Conservation (phyloP, 2,113 vertebrate genomes). For the Aegypius monachus region DNA sequence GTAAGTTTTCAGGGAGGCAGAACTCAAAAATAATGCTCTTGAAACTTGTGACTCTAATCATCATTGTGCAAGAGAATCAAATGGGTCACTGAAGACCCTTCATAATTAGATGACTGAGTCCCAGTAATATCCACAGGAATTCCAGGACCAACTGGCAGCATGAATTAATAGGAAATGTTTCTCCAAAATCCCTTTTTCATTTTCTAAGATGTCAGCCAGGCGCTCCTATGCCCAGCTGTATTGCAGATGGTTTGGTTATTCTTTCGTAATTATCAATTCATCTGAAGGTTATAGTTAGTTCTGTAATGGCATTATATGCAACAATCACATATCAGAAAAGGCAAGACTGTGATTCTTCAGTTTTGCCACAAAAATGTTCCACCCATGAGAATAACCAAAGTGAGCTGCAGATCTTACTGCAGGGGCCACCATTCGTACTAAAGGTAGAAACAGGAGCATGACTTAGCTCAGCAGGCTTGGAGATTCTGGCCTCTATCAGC, state of each 20-base stretch:
- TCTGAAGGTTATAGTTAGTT: background rate
- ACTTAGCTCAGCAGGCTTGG: background rate
- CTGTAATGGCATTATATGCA: background rate
- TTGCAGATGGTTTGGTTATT: background rate
- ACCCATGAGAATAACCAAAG: background rate
- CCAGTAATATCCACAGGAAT: conserved; percentile 51
- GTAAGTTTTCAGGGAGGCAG: background rate
- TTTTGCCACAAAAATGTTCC: background rate
- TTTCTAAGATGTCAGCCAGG: conserved; percentile 1
- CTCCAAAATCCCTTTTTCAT: conserved; percentile 50
- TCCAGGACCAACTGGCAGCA: background rate
- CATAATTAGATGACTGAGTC: conserved; percentile 27
- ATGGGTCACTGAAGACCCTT: conserved; percentile 16
- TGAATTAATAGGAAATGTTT: conserved; percentile 39
- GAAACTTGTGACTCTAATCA: background rate
- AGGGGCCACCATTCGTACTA: rapidly evolving
- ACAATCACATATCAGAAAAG: background rate
- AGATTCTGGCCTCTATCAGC: background rate
- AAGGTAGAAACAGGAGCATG: rapidly evolving
- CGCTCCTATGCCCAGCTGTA: background rate
- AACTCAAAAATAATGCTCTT: background rate
- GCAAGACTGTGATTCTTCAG: background rate
- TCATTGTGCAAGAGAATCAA: background rate
- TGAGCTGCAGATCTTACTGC: rapidly evolving
- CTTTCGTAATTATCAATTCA: background rate